Evolutionary conservation across 2,113 vertebrate species (phyloP).

Genomic region (Oxyruncus cristatus): DNA sequence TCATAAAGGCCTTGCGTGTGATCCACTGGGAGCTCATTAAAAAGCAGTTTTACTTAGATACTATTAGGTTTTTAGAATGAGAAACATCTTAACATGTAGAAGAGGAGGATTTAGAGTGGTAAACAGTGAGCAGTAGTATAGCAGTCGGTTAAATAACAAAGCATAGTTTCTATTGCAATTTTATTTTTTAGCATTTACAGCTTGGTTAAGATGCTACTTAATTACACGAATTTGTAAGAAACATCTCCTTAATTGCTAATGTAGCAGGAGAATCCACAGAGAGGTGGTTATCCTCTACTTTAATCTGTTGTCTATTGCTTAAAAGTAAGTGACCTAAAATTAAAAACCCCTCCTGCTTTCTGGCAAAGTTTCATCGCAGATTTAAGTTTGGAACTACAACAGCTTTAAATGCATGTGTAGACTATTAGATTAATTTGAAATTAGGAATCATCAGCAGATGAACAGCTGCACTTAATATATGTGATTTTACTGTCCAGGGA

Average conservation of each 20-base stretch:
- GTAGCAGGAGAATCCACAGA: not conserved
- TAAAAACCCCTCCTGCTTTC: not conserved
- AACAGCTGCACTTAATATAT: not conserved
- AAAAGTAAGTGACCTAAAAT: not conserved
- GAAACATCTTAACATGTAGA: not conserved
- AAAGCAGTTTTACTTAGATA: conserved; percentile 20
- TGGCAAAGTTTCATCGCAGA: not conserved
- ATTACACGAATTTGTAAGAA: not conserved
- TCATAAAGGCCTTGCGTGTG: not conserved
- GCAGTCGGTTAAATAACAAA: not conserved
- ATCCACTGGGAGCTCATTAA: conserved; percentile 57
- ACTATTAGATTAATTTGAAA: not conserved
- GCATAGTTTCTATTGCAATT: not conserved
- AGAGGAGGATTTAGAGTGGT: not conserved
- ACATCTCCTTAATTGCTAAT: not conserved
- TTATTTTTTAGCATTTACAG: not conserved
- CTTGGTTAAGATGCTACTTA: not conserved
- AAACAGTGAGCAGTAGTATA: not conserved
- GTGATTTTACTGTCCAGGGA: not conserved
- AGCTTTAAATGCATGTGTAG: not conserved
- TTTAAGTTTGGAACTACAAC: not conserved
- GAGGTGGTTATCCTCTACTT: not conserved
- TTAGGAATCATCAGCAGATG: not conserved
- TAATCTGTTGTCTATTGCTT: not conserved
- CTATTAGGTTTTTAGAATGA: conserved; percentile 7